Evolutionary conservation across 2,113 vertebrate genomes (phyloP).

Genomic region (Leptodactylus fuscus): DNA sequence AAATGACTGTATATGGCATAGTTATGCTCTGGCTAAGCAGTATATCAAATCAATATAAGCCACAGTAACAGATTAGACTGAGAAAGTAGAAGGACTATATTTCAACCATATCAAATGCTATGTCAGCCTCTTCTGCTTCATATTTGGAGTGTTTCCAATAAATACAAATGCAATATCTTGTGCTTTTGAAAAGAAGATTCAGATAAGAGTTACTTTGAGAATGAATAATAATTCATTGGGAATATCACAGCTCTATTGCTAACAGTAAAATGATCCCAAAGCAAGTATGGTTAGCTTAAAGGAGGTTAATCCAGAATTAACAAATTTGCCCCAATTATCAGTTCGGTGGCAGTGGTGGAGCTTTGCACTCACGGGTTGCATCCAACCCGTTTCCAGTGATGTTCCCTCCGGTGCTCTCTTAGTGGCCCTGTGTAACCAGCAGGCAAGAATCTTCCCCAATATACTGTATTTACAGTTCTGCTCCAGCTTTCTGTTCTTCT

Average conservation of each 20-base stretch:
- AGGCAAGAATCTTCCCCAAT: no score
- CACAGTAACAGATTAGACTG: background rate
- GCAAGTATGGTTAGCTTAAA: background rate
- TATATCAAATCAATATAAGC: background rate
- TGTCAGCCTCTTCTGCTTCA: background rate
- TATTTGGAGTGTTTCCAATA: background rate
- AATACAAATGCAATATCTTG: background rate
- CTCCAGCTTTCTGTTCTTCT: no score
- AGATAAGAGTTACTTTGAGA: background rate
- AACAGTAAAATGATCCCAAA: background rate
- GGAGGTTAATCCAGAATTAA: background rate
- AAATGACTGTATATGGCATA: background rate
- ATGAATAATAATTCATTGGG: background rate
- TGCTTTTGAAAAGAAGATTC: background rate
- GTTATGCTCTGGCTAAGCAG: background rate
- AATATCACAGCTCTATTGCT: background rate
- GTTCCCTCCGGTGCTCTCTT: no score
- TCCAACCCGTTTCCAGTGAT: no score
- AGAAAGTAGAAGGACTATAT: background rate
- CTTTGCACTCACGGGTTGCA: no score
- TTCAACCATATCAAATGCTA: background rate
- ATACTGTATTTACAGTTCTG: no score
- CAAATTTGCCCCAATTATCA: no score
- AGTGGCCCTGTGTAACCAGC: no score
- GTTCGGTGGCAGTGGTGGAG: no score